Evolutionary conservation across 2,113 vertebrate species (phyloP).

Genomic region (Lepisosteus osseus): DNA sequence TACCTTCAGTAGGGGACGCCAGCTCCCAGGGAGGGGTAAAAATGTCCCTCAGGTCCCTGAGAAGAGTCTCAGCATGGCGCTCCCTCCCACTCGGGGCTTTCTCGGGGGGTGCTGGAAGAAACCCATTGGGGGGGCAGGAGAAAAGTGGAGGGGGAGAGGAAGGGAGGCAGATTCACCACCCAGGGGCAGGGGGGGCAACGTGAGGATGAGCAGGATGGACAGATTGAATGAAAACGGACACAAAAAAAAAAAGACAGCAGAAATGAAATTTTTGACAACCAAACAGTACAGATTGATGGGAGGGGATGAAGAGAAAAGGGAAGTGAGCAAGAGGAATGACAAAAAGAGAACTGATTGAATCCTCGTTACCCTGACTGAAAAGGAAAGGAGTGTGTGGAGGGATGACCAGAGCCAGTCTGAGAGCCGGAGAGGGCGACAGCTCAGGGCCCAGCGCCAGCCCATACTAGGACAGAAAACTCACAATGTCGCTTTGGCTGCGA

Average conservation of each 20-base stretch:
- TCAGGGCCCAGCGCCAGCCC: no score
- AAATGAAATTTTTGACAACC: neutral
- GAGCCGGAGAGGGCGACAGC: no score
- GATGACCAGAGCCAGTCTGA: no score
- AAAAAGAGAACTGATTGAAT: neutral
- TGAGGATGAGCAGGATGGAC: neutral
- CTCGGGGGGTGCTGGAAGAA: slow-evolving; percentile 56
- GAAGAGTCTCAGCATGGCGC: slow-evolving; percentile 65
- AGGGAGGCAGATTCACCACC: neutral
- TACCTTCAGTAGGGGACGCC: slow-evolving; percentile 67
- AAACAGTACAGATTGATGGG: neutral
- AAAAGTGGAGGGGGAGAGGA: slow-evolving; percentile 4
- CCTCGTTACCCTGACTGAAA: no score
- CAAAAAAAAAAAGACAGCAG: neutral
- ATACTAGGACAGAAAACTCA: no score
- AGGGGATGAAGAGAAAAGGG: neutral
- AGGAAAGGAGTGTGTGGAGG: neutral
- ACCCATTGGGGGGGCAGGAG: slow-evolving; percentile 28
- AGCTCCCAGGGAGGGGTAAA: slow-evolving; percentile 74
- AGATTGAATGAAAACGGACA: slow-evolving; percentile 11
- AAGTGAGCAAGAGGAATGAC: neutral
- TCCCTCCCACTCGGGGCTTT: slow-evolving; percentile 61
- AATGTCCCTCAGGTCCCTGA: slow-evolving; percentile 74
- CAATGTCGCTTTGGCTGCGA: no score
- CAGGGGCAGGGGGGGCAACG: neutral